Percentiles rank a stretch among this genome's conserved stretches.
phyloP scores from a whole-genome alignment of 23 tunicate genomes.

The Trididemnum miniatum region DNA sequence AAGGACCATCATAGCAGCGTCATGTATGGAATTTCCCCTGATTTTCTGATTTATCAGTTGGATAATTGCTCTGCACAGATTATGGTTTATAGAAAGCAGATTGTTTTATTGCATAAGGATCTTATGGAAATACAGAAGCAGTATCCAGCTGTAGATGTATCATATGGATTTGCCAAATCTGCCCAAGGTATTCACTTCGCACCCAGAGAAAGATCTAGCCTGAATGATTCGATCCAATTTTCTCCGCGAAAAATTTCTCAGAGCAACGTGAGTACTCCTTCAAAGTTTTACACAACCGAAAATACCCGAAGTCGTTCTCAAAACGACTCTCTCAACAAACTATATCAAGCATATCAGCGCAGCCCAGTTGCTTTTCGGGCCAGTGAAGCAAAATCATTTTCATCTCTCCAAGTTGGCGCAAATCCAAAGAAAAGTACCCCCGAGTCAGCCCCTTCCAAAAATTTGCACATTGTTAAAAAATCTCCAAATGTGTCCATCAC shows the following conservation, averaged over 20 bases:
- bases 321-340: background rate
- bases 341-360: slow-evolving; percentile 15
- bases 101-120: slow-evolving; percentile 51
- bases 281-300: slow-evolving; percentile 14
- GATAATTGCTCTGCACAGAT: slow-evolving; percentile 79
- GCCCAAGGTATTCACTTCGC: background rate
- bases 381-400: no score
- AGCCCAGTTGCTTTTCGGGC: background rate
- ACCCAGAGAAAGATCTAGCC: background rate
- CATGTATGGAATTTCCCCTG: slow-evolving; percentile 75
- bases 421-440: background rate
- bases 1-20: slow-evolving; percentile 23
- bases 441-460: background rate
- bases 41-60: slow-evolving; percentile 70
- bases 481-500: background rate
- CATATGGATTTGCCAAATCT: slow-evolving; percentile 1
- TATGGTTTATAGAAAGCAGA: slow-evolving; percentile 45
- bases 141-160: slow-evolving; percentile 23
- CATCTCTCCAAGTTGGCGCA: no score
- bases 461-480: background rate
- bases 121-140: slow-evolving; percentile 44
- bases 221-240: background rate
- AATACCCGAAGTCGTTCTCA: background rate
- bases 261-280: background rate
- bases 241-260: slow-evolving; percentile 1